A percentile compares a stretch with the other conserved stretches of the same genome.
These are phyloP conservation scores for Rhimphoctona megacephalus DNA, from an alignment of 2,888 invertebrate genomes.

Conservation along the genomic window DNA sequence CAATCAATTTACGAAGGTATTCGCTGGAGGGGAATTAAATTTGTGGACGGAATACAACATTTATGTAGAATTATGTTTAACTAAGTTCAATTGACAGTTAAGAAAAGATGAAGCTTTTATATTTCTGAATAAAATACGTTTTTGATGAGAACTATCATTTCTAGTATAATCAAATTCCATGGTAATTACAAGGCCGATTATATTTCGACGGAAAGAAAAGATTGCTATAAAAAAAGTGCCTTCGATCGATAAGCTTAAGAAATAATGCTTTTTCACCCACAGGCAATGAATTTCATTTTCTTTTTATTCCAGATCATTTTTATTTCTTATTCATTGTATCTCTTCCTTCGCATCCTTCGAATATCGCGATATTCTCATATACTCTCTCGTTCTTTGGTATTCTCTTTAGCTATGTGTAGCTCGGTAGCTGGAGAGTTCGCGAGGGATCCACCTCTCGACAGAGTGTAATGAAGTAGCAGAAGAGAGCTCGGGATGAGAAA, in stretches of 20 bases:
- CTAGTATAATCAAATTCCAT: neutral
- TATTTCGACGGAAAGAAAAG: neutral
- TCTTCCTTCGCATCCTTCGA: slow-evolving; percentile 40
- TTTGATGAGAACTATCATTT: neutral
- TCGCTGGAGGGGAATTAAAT: no score
- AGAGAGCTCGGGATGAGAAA: slow-evolving; percentile 46
- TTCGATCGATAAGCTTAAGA: slow-evolving; percentile 15
- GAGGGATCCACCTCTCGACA: slow-evolving; percentile 33
- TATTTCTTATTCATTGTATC: neutral
- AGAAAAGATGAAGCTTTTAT: neutral
- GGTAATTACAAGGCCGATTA: neutral
- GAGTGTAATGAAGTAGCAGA: slow-evolving; percentile 55
- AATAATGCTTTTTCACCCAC: slow-evolving; percentile 19
- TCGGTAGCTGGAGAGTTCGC: slow-evolving; percentile 57
- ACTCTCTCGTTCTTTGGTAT: slow-evolving; percentile 14
- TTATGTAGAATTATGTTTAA: no score
- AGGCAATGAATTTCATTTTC: slow-evolving; percentile 19
- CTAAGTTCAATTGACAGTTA: neutral
- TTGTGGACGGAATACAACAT: no score
- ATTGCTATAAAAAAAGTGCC: slow-evolving; percentile 3
- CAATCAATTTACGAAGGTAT: no score
- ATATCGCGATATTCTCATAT: slow-evolving; percentile 41
- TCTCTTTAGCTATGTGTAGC: slow-evolving; percentile 36
- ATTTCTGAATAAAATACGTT: neutral
- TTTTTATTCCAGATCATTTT: slow-evolving; percentile 12